Evolutionary conservation across 2,797 vertebrate genomes (phyloP).

Genomic region (Girardinus metallicus): DNA sequence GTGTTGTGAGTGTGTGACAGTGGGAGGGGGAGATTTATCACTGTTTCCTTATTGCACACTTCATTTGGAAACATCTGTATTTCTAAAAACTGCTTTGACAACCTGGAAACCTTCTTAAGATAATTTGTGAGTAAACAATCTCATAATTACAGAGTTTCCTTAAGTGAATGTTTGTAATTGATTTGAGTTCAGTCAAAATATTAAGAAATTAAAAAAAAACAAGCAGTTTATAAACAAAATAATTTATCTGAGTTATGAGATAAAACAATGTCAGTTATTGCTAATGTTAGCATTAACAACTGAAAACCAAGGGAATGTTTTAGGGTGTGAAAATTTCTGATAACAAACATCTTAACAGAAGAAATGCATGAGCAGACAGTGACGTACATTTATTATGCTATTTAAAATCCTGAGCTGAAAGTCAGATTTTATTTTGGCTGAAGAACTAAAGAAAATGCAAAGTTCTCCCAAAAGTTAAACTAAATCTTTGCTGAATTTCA

Average conservation of each 20-base stretch:
- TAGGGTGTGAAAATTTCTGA: not conserved
- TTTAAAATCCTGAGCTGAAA: not conserved
- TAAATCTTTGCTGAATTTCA: not conserved
- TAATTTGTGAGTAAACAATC: not conserved
- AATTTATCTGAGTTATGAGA: not conserved
- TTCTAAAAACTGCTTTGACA: not conserved
- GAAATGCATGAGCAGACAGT: not conserved
- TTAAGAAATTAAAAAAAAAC: not conserved
- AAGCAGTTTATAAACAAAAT: no score
- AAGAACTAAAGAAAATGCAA: not conserved
- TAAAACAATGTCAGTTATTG: no score
- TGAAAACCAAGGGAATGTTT: not conserved
- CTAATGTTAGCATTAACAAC: not conserved
- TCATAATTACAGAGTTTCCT: not conserved
- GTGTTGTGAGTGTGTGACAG: not conserved
- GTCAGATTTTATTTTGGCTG: not conserved
- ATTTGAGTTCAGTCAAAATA: not conserved
- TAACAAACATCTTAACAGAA: not conserved
- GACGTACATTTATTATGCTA: not conserved
- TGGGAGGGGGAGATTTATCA: not conserved
- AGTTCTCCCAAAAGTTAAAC: not conserved
- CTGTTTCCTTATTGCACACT: not conserved
- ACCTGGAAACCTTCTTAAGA: not conserved
- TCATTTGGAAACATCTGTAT: not conserved
- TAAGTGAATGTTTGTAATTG: not conserved